A percentile compares a stretch with the other conserved stretches of the same genome.
These are phyloP conservation scores for Manduca sexta DNA, from an alignment of 1,140 invertebrate species.

Conservation along the genomic window DNA sequence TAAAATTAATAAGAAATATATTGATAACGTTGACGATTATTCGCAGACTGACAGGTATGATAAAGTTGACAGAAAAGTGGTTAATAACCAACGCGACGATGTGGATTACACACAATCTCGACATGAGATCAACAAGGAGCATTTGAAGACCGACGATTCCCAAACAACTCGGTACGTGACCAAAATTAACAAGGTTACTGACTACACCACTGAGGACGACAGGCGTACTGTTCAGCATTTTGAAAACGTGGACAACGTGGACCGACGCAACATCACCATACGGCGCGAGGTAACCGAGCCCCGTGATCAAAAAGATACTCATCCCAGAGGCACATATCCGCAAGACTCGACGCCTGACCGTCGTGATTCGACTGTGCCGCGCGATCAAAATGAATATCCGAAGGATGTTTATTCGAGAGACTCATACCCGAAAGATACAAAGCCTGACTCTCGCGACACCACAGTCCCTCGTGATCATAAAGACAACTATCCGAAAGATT, in stretches of 20 bases:
- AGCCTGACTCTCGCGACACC: no score
- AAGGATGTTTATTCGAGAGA: no score
- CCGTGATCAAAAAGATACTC: no score
- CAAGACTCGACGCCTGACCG: no score
- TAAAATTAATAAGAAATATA: slow-evolving; percentile 6
- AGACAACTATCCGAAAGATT: no score
- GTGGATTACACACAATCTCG: background rate
- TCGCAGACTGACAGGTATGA: background rate
- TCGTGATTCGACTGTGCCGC: no score
- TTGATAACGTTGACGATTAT: slow-evolving; percentile 4
- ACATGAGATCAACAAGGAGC: slow-evolving; percentile 2
- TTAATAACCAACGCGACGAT: slow-evolving; percentile 4
- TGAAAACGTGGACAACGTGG: background rate
- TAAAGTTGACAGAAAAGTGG: slow-evolving; percentile 9
- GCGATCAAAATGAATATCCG: no score
- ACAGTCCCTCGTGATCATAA: no score
- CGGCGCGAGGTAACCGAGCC: background rate
- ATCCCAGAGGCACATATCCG: no score
- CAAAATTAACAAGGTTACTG: slow-evolving; percentile 6
- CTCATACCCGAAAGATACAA: no score
- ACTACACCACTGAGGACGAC: slow-evolving; percentile 7
- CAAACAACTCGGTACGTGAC: slow-evolving; percentile 12
- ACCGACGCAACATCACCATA: no score
- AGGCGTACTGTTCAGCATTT: background rate
- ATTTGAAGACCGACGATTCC: background rate